phyloP scores from a whole-genome alignment of 64 coral and sea anemone genomes.

The Porites lutea region DNA sequence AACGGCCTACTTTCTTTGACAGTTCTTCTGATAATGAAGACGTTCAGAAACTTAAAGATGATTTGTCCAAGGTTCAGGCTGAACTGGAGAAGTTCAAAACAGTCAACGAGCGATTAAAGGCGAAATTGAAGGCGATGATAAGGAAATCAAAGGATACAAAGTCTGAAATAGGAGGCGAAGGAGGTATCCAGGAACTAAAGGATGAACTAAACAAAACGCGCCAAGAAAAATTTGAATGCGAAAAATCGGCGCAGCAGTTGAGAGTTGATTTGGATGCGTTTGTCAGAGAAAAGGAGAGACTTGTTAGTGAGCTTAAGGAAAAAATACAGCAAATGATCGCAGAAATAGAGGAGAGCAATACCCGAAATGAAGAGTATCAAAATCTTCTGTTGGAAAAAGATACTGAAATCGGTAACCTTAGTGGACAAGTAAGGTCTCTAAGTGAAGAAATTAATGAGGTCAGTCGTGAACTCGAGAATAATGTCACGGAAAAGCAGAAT shows the following conservation, averaged over 20 bases:
- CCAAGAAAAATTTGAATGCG: conserved; percentile 77
- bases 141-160: conserved; percentile 63
- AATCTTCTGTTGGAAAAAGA: conserved; percentile 45
- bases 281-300: conserved; percentile 83
- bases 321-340: conserved; percentile 56
- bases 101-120: conserved; percentile 30
- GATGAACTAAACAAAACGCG: conserved; percentile 59
- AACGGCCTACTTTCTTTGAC: background rate
- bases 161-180: conserved; percentile 32
- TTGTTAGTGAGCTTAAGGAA: conserved; percentile 57
- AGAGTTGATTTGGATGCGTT: conserved; percentile 77
- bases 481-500: background rate
- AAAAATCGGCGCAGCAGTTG: conserved; percentile 70
- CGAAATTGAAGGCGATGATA: conserved; percentile 37
- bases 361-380: conserved; percentile 52
- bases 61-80: conserved; percentile 4
- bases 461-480: background rate
- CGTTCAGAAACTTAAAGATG: conserved; percentile 1
- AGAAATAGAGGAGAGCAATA: conserved; percentile 61
- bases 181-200: background rate
- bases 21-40: background rate
- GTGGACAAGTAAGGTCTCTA: background rate
- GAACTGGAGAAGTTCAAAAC: conserved; percentile 18
- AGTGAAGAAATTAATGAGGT: background rate
- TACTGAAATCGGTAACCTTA: background rate